Evolutionary conservation across 2,888 invertebrate species (phyloP).

Genomic region (Augochlorella aurata): DNA sequence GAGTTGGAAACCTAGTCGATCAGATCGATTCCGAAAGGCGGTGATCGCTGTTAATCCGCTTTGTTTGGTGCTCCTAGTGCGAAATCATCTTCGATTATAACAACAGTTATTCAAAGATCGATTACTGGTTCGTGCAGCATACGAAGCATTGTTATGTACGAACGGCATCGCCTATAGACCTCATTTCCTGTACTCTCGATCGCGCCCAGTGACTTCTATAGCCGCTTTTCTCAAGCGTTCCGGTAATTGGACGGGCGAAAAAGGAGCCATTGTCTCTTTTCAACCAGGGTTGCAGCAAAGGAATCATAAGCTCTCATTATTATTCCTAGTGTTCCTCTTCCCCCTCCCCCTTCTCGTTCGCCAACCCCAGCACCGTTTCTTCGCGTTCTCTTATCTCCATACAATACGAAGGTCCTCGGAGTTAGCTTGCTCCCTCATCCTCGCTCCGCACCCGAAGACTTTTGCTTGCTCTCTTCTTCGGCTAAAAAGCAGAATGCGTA

Average conservation of each 20-base stretch:
- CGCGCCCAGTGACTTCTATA: slow-evolving; percentile 61
- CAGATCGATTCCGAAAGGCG: slow-evolving; percentile 15
- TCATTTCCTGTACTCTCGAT: slow-evolving; percentile 58
- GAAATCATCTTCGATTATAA: slow-evolving; percentile 52
- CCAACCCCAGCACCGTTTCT: slow-evolving; percentile 3
- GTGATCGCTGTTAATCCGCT: slow-evolving; percentile 31
- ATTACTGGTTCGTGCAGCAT: slow-evolving; percentile 34
- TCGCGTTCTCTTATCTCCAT: slow-evolving; percentile 47
- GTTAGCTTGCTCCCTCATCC: slow-evolving; percentile 30
- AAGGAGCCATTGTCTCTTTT: slow-evolving; percentile 61
- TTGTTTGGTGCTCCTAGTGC: slow-evolving; percentile 1
- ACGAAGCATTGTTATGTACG: slow-evolving; percentile 57
- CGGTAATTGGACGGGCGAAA: slow-evolving; percentile 67
- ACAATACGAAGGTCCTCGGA: slow-evolving; percentile 48
- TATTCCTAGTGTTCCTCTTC: slow-evolving; percentile 47
- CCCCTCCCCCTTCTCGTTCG: background rate
- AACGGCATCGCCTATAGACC: slow-evolving; percentile 50
- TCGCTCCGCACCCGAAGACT: slow-evolving; percentile 1
- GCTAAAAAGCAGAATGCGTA: background rate
- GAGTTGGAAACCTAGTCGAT: background rate
- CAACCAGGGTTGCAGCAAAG: slow-evolving; percentile 43
- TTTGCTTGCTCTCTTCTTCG: slow-evolving; percentile 27
- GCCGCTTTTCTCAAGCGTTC: slow-evolving; percentile 53
- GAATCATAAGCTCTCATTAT: slow-evolving; percentile 64
- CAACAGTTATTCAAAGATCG: slow-evolving; percentile 53